Base-by-base conservation (phyloP, 1,140 invertebrate species). In the Araneus ventricosus region DNA sequence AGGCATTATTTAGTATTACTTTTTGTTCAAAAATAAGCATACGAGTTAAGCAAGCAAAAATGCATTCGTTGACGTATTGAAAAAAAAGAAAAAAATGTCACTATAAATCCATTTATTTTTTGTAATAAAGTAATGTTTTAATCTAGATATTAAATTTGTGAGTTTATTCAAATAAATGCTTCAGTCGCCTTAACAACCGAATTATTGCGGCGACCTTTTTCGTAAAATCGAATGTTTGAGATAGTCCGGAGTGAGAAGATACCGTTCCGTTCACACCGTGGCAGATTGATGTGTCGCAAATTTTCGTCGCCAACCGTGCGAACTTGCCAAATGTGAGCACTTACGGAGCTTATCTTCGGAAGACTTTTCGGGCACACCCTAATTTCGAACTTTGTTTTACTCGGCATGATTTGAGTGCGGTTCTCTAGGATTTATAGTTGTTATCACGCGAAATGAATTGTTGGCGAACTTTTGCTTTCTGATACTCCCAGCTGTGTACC, bases 321-420 rank as follows among this genome's bases (percentile, higher is more conserved):
- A 30, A 30, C 7, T 17, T 37, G 84, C 91, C 84, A 93, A 93
- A 52, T 80, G 41, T 79, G 84, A 6, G 24, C 30, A 6, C 41
- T 70, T 52, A 39, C 57, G 30, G 22, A 8, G 10, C 70, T 93
- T 79, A 87, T 85, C 57, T 92, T 27, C 24, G 30, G 20, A 93
- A 84, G 91, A 80, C 84, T 93, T 75, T 88, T 88, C 84, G 85
- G 91, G 91, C 91, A 80, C 91, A 93, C 91, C 91, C 85, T 93
- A 93, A 93, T 80, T 87, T 93, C 91, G 91, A 93, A 93, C 91
- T 93, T 93, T 88, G 91, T 91, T 91, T 91, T 63, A 67, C 52
- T 34, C 37, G 67, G 30, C 67, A 93, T 75, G 82, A 93, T 93
- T 93, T 88, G 91, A 87, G 79, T 39, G 61, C 24, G 85, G 84